These are phyloP conservation scores for Taenaris catops DNA, from an alignment of 2,888 invertebrate species.

Conservation along the genomic window DNA sequence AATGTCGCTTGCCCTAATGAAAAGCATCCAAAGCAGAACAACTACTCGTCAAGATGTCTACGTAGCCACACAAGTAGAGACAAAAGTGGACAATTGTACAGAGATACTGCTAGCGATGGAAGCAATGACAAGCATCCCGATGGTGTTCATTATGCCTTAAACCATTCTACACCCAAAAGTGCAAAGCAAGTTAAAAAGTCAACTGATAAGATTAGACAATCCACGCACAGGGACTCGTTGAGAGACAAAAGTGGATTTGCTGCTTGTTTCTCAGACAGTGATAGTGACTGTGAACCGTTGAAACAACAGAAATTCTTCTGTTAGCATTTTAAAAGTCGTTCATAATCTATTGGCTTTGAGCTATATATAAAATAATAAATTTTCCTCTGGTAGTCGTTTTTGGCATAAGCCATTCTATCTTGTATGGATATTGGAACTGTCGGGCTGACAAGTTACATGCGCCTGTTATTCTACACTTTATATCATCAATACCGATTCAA, in stretches of 20 bases:
- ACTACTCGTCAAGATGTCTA: constrained; percentile 15
- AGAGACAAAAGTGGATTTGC: constrained; percentile 62
- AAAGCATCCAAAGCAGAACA: constrained; percentile 26
- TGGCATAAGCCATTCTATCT: constrained; percentile 10
- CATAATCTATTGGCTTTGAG: constrained; percentile 19
- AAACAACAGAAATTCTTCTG: constrained; percentile 57
- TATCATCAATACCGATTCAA: constrained; percentile 7
- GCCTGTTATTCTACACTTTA: constrained; percentile 15
- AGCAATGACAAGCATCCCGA: constrained; percentile 18
- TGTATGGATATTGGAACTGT: constrained; percentile 8
- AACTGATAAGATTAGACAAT: constrained; percentile 34
- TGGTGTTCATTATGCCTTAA: constrained; percentile 18
- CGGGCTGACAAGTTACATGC: constrained; percentile 4
- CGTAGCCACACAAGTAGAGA: constrained; percentile 16
- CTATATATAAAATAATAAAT: constrained; percentile 16
- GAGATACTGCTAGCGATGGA: constrained; percentile 20
- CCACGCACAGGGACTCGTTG: constrained; percentile 40
- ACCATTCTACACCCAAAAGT: constrained; percentile 20
- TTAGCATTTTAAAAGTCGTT: constrained; percentile 24
- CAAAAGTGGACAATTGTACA: constrained; percentile 16
- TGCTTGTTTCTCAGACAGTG: constrained; percentile 68
- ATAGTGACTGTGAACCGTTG: constrained; percentile 55
- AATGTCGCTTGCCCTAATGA: constrained; percentile 43
- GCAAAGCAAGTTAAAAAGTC: constrained; percentile 33
- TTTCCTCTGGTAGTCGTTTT: constrained; percentile 23